Conservation (phyloP, 2,797 vertebrate genomes). For the Cygnus olor region DNA sequence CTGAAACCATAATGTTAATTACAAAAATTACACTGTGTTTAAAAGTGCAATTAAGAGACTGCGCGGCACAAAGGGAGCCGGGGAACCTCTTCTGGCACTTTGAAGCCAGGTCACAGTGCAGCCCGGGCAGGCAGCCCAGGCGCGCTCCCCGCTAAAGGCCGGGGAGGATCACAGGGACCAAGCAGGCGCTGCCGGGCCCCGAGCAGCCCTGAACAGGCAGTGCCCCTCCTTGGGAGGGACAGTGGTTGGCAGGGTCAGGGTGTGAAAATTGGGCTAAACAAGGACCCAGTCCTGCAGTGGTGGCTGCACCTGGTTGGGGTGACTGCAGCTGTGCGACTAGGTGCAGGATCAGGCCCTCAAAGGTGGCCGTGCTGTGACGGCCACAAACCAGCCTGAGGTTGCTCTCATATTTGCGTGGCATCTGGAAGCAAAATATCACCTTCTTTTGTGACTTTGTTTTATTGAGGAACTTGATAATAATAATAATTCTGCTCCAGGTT, state of each 20-base stretch:
- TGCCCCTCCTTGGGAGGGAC: conserved; percentile 65
- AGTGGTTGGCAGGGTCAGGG: neutral
- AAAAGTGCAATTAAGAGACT: conserved; percentile 86
- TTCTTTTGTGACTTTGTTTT: neutral
- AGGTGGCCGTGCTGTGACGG: fast-evolving
- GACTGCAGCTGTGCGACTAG: neutral
- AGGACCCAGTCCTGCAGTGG: neutral
- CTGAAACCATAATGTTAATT: conserved; percentile 87
- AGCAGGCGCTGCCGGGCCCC: conserved; percentile 70
- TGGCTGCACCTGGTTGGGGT: neutral
- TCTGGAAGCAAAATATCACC: neutral
- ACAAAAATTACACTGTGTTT: conserved; percentile 87
- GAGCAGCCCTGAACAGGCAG: conserved; percentile 69
- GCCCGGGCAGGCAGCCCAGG: conserved; percentile 78
- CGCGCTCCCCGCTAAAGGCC: conserved; percentile 72
- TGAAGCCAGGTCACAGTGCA: conserved; percentile 83
- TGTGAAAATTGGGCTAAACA: conserved; percentile 21
- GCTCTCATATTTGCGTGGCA: fast-evolving
- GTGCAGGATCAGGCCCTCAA: neutral
- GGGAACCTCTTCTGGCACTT: conserved; percentile 82
- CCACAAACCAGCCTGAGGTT: neutral
- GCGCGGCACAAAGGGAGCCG: conserved; percentile 79
- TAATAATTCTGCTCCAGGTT: neutral
- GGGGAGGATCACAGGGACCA: conserved; percentile 75
- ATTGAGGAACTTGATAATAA: neutral